Base-by-base conservation (phyloP, 2,113 vertebrate species). In the Pandion haliaetus region DNA sequence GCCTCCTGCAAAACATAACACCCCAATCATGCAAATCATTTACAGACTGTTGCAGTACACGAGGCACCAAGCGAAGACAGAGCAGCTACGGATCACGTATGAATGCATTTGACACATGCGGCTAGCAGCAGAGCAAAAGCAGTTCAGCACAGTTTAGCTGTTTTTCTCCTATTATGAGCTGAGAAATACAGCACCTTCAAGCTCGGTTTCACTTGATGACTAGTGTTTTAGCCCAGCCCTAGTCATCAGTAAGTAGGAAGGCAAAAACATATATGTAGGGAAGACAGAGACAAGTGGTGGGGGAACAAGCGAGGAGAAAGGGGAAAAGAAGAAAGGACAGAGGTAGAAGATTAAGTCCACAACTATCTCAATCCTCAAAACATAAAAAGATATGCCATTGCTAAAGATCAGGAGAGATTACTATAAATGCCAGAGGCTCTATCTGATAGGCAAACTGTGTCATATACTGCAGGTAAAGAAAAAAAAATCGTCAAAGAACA, bases 51-150 rank as follows among this genome's bases (percentile, higher is more conserved):
- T 95, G 59, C 62, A 90, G 11, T 19, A 55, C 84, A 74, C 12
- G 89, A 81, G 55, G 55, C 70, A 89, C 31, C 11, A 26, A 71
- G 62, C 4, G 8, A 90, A 28, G 83, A 34, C 0, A 0, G 40
- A 79, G 50, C 44, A 77, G 85, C 81, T 70, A 54, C 0, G 0
- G 55, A 66, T 81, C 47, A 59, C 0, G 0, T 78, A 57, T 16
- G 59, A 91, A 65, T 29, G 70, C 49, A 45, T 61, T 26, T 70
- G 38, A 62, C 45, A 76, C 2, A 2, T 19, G 18, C 45, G 14
- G 28, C 31, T 61, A 76, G 58, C 0, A 52, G 61, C 54, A 90
- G 4, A 85, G 40, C 21, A 63, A 63, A 90, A 76, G 36, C 1
- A 4, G 63, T 45, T 83, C 55, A n/a, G 45, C 38, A 81, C 6